Evolutionary conservation across 2,797 vertebrate species (phyloP), one percentile per base, ranked within the genome.

Genomic region (Scleropages formosus): DNA sequence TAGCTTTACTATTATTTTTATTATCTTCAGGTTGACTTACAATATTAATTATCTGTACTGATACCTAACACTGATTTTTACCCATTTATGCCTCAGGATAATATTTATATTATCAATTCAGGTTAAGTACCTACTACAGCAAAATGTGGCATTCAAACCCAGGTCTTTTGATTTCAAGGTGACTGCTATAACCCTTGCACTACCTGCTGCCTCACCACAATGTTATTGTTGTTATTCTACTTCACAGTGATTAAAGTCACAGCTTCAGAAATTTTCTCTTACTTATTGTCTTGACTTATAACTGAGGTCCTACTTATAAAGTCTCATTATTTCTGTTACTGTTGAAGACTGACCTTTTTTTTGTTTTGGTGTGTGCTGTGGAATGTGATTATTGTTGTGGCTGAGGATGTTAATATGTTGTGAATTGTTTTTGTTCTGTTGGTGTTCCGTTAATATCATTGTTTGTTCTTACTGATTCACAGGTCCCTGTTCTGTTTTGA

Each of bases 401-500:
- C 15, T 76, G 44, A n/a, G 18, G 58, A n/a, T 22, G 15, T 63
- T 53, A 53, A 16, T 27, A 79, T 87, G 22, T 69, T 78, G 62
- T 76, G 73, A 46, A 73, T 71, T 73, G 56, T 73, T 68, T 72
- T 79, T 62, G 73, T 73, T 78, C 78, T 79, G 80, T 31, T 78
- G 47, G 68, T 80, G 64, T 62, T 84, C 24, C 75, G 60, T 78
- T 78, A 80, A 82, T 75, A 62, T 80, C 85, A 39, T 70, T 82
- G 80, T 86, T 24, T 73, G 73, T 12, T 85, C 78, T 82, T 63
- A 83, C 69, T 78, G 67, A 70, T 70, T 80, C 82, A 12, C 83
- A 88, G 79, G 71, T 87, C 70, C 70, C 83, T 74, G 12, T 74
- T 82, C 82, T 88, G 86, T 90, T 88, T 94, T 91, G 91, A 92